phyloP scores from a whole-genome alignment of 2,113 vertebrate species.

The Haliaeetus leucogaster region DNA sequence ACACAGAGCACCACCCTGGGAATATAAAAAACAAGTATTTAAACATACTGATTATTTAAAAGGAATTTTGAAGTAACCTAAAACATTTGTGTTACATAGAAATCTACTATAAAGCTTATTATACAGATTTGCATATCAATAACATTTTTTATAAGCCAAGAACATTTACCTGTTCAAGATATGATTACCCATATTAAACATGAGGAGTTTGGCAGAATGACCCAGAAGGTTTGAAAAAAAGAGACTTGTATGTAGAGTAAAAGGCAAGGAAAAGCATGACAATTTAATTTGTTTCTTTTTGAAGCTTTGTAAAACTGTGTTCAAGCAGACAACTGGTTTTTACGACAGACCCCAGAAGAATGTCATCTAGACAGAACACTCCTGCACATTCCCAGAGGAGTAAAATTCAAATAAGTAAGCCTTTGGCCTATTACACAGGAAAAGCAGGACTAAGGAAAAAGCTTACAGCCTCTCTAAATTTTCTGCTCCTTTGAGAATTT shows the following conservation, averaged over 20 bases:
- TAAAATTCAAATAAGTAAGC: background rate
- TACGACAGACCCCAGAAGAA: background rate
- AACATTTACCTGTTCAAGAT: background rate
- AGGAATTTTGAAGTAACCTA: background rate
- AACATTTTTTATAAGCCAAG: background rate
- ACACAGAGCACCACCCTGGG: constrained; percentile 83
- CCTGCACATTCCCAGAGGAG: background rate
- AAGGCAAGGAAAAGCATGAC: background rate
- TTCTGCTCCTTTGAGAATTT: background rate
- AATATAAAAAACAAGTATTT: background rate
- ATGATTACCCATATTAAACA: background rate
- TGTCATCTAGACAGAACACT: background rate
- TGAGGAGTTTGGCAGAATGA: background rate
- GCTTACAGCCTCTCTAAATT: background rate
- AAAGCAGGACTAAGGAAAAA: background rate
- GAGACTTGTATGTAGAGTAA: background rate
- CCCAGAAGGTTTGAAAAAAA: background rate
- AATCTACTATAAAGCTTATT: background rate
- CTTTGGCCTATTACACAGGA: background rate
- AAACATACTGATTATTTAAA: background rate
- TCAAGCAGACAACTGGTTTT: background rate
- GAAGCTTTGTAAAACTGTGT: background rate
- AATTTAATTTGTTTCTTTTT: background rate
- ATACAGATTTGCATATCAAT: background rate
- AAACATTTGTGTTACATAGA: background rate